These are phyloP conservation scores for Temnopleurus reevesii DNA, from an alignment of 53 echinoderm and acorn worm genomes.

Conservation along the genomic window DNA sequence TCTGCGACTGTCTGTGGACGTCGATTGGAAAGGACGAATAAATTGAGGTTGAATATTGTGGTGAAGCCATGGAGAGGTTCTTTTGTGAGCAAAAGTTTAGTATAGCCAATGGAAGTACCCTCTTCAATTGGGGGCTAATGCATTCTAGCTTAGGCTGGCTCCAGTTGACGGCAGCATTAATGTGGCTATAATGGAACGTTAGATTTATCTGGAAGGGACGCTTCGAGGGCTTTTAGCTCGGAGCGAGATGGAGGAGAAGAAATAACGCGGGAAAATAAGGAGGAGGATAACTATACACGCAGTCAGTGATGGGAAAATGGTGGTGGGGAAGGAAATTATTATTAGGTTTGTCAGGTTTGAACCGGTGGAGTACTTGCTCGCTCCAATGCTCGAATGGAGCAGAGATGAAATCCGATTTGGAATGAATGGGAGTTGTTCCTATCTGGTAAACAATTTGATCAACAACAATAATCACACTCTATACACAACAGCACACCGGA, in stretches of 20 bases:
- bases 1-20: background rate
- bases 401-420: slow-evolving; percentile 17
- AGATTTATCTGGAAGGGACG: background rate
- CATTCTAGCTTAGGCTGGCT: slow-evolving; percentile 27
- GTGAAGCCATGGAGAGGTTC: background rate
- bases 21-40: background rate
- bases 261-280: background rate
- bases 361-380: background rate
- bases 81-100: slow-evolving; percentile 8
- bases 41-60: background rate
- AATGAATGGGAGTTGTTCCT: background rate
- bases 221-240: background rate
- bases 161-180: background rate
- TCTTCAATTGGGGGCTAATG: background rate
- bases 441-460: slow-evolving; percentile 11
- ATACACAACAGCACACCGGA: background rate
- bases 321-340: slow-evolving; percentile 4
- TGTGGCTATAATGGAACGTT: slow-evolving; percentile 31
- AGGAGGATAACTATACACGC: background rate
- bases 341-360: background rate
- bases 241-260: background rate
- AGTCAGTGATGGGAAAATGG: background rate
- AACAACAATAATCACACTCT: slow-evolving; percentile 5
- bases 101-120: background rate
- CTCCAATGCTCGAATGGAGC: background rate